These are phyloP conservation scores for Ennomos erosarius DNA, from an alignment of 2,888 invertebrate genomes.

Conservation along the genomic window DNA sequence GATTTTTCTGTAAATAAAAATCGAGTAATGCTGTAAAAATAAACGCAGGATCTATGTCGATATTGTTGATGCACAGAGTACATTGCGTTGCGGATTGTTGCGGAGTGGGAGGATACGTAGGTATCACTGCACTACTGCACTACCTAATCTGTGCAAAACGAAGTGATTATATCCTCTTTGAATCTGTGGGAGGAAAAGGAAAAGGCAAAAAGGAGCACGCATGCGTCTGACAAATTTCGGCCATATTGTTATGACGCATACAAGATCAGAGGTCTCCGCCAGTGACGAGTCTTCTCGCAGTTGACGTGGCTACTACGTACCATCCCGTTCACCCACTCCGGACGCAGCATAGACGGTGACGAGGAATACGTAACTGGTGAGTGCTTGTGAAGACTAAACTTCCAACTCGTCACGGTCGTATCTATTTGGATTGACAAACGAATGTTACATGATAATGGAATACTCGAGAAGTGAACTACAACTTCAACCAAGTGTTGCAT, in stretches of 20 bases:
- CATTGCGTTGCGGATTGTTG: too few species aligned
- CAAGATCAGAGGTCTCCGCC: constrained; percentile 90
- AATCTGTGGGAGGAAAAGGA: constrained; percentile 36
- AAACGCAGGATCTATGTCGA: too few species aligned
- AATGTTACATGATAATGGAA: constrained; percentile 63
- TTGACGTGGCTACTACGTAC: constrained; percentile 97
- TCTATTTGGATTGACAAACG: constrained; percentile 75
- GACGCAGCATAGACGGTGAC: constrained; percentile 97
- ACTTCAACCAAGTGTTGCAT: constrained; percentile 60
- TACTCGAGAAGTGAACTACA: constrained; percentile 53
- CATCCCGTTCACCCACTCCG: constrained; percentile 96
- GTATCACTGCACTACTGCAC: too few species aligned
- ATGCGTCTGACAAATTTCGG: constrained; percentile 84
- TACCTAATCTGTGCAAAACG: too few species aligned
- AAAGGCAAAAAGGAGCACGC: constrained; percentile 58
- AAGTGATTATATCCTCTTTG: too few species aligned
- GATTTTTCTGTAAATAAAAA: too few species aligned
- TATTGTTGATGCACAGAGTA: too few species aligned
- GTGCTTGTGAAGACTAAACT: constrained; percentile 87
- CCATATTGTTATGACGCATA: constrained; percentile 92
- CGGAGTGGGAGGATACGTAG: too few species aligned
- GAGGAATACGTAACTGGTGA: constrained; percentile 98
- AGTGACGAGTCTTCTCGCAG: constrained; percentile 94
- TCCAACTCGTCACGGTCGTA: constrained; percentile 82
- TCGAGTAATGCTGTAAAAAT: too few species aligned